Base-by-base conservation (phyloP, 2,888 invertebrate species). In the Tenthredo amoena region DNA sequence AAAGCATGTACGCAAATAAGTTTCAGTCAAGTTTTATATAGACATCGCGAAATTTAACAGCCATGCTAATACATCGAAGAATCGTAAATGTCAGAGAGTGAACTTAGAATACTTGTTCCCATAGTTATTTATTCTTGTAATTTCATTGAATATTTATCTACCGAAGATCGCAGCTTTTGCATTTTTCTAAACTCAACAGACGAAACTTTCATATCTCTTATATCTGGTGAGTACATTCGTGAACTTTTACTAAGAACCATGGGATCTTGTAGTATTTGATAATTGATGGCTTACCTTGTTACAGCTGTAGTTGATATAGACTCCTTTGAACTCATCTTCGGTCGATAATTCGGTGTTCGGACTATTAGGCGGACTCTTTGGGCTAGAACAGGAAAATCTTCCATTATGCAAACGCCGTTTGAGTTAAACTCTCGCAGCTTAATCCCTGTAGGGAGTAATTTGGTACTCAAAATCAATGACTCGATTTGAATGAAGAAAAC, bases 281-380 rank as follows among this genome's bases (percentile, higher is more conserved):
- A 84, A 86, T 83, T 58, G 10, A 9, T 72, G 43, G 92, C 94
- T 93, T 91, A 95, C 96, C 95, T 95, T 95, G 89, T 92, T 92
- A 89, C 93, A 94, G 95, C 95, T 96, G 93, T 96, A 96, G 94
- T 97, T 97, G 89, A 97, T 97, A 93, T 97, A 97, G 88, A 97
- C 96, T 85, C 96, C 96, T 90, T 96, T 96, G 87, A 96, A 94
- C 91, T 97, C 96, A 90, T 97, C 97, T 90, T 97, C 97, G 26
- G 96, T 96, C 82, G 96, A 96, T 15, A 96, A 95, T 92, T 97
- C 97, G 86, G 96, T 95, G 93, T 97, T 97, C 58, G 98, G 98
- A 93, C 98, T 98, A 94, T 98, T 98, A n/a, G 98, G 98, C 21
- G 98, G 98, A 77, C 98, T 98, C 93, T 98, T 98, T 1, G 98